Conservation (phyloP, 2,888 invertebrate species). For the Ochropleura plecta region DNA sequence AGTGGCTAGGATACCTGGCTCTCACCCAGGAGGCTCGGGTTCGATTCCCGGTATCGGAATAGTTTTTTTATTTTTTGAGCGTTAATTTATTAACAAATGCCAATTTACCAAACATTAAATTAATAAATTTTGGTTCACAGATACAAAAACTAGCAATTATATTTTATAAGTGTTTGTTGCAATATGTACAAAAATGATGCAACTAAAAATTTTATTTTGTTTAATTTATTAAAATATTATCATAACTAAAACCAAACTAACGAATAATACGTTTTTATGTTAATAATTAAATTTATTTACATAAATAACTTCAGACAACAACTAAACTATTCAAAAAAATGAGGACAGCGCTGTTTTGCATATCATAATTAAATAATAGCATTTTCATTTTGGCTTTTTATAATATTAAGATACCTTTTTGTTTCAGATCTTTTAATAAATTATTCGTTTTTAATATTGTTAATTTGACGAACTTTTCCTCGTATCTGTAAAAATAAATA, state of each 20-base stretch:
- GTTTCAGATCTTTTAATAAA: not conserved
- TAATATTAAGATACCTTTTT: too few species aligned
- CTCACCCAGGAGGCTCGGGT: conserved; percentile 92
- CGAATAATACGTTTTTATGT: conserved; percentile 34
- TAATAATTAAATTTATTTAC: conserved; percentile 14
- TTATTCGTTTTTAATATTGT: not conserved
- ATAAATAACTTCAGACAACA: not conserved
- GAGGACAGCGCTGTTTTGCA: not conserved
- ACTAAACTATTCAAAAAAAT: conserved; percentile 8
- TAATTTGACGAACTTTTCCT: not conserved
- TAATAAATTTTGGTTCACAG: not conserved
- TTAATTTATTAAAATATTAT: conserved; percentile 15
- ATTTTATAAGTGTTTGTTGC: conserved; percentile 18
- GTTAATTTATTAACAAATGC: conserved; percentile 12
- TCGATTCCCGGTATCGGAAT: conserved; percentile 89
- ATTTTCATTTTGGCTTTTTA: not conserved
- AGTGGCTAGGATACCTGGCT: conserved; percentile 94
- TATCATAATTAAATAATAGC: not conserved
- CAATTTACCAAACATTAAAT: conserved; percentile 2
- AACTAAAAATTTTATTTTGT: conserved; percentile 27
- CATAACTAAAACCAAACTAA: conserved; percentile 6
- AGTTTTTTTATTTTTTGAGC: conserved; percentile 49
- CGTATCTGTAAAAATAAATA: too few species aligned
- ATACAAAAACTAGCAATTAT: not conserved
- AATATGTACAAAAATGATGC: conserved; percentile 23